Evolutionary conservation across 1,140 invertebrate species (phyloP).

Genomic region (Aphelinus atriplicis): DNA sequence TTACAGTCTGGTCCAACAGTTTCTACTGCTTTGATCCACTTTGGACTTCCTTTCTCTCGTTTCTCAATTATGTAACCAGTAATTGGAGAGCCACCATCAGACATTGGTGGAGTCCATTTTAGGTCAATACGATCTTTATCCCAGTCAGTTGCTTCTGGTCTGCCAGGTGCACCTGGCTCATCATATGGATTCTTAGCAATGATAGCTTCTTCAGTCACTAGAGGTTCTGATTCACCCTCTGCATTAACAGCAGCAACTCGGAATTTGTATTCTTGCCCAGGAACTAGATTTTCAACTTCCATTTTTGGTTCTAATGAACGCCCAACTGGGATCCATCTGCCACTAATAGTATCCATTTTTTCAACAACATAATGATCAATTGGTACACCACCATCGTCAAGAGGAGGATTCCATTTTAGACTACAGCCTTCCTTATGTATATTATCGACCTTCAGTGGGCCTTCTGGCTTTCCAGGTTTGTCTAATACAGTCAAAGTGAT

Average conservation of each 20-base stretch:
- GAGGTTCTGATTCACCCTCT: conserved; percentile 92
- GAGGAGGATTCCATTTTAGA: conserved; percentile 93
- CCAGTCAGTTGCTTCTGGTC: conserved; percentile 91
- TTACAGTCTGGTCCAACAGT: conserved; percentile 80
- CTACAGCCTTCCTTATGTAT: conserved; percentile 93
- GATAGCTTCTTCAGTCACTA: conserved; percentile 88
- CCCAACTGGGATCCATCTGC: conserved; percentile 86
- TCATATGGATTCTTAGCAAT: conserved; percentile 98
- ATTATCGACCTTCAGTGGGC: conserved; percentile 90
- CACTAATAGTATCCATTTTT: conserved; percentile 86
- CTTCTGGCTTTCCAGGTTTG: conserved; percentile 89
- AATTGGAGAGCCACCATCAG: conserved; percentile 92
- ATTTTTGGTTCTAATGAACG: conserved; percentile 84
- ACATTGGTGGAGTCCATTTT: conserved; percentile 88
- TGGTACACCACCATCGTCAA: conserved; percentile 90
- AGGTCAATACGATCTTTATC: conserved; percentile 94
- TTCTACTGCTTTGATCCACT: conserved; percentile 88
- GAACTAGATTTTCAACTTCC: conserved; percentile 84
- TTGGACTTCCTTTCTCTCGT: conserved; percentile 83
- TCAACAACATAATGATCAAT: conserved; percentile 93
- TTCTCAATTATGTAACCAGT: conserved; percentile 95
- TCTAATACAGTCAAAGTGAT: conserved; percentile 88
- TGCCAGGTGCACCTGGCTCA: conserved; percentile 89
- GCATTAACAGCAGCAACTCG: conserved; percentile 94
- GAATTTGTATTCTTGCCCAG: conserved; percentile 97